Base-by-base conservation (phyloP, 2,797 vertebrate genomes). In the Artibeus jamaicensis region DNA sequence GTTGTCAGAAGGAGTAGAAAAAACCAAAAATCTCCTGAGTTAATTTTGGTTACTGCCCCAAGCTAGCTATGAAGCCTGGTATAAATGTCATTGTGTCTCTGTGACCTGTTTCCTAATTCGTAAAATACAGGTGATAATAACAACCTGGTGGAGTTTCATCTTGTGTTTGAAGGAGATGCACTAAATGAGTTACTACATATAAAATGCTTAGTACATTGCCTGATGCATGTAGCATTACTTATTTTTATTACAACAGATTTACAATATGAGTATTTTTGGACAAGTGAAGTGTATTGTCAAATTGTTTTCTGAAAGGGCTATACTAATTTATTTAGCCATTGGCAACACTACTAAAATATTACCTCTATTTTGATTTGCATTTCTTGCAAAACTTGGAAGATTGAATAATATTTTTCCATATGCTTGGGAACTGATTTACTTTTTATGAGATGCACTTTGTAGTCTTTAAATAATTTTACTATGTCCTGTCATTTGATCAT, bases 401-500 rank as follows among this genome's bases (percentile, higher is more conserved):
- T 42, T 70, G 78, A 86, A 57, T 94, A 24, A 19, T 88, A 44
- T 88, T 92, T 89, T 73, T 34, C 55, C 68, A 14, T 96, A 74
- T 94, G 87, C 59, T 92, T 79, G 55, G 29, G 5, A 53, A 92
- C 55, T 55, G 62, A 92, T 94, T 86, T 90, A 70, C 92, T 77
- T 73, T 94, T 92, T 90, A 92, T 85, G 77, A 95, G 92, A 76
- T 48, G 46, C n/a, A 71, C 85, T 96, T 94, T 53, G 93, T 55
- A 96, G 55, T 79, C 85, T 77, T 95, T 90, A 92, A 86, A 92
- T 93, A 79, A 77, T 93, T 93, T 96, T 93, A 67, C 74, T 79
- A 71, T 94, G 39, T 73, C 90, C 21, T 26, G 82, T 74, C 37
- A 79, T 87, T 53, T 92, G 82, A 83, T 92, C 50, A 71, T 86